Base-by-base conservation (phyloP, 2,113 vertebrate species). In the Chaenocephalus aceratus region DNA sequence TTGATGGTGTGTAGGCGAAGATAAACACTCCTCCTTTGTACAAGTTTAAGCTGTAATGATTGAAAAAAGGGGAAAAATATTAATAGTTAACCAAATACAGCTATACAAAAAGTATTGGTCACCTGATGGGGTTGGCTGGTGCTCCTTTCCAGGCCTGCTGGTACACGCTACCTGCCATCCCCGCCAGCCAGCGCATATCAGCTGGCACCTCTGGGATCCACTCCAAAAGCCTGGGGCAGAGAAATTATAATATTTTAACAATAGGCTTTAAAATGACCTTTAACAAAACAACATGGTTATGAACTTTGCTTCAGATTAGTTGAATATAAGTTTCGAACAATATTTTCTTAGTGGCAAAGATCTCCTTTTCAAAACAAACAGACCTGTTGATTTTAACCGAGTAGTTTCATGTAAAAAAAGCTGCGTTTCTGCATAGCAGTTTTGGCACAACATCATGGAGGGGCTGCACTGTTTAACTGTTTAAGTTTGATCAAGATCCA, bases 161-260 rank as follows among this genome's bases (percentile, higher is more conserved):
- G 77, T 96, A 97, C 15, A 96, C 86, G 0, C 93, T 86, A 4
- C 93, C 94, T 63, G 94, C 95, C 70, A 97, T 80, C 10, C 90
- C 94, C 16, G 81, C 86, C n/a, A 97, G 73, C 97, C 97, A 97
- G 70, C 93, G 92, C 41, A 96, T 87, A 6, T 97, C 96, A 44
- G 95, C 93, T 0, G 96, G 95, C 63, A 97, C 96, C 76, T 97
- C 96, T 26, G 97, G 97, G 85, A 97, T 96, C 97, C 96, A 97
- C 83, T 97, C 96, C 41, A 97, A 90, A 75, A 97, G 85, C 90
- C 97, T 97, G 79, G 3, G 14, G 9, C 4, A 72, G 5, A 72
- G 9, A 8, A 84, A 15, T 51, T 18, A 30, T 12, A 80, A 8
- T 26, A 46, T 8, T 56, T 30, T 30, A 30, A 30, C 30, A 51